Evolutionary conservation across 2,888 invertebrate genomes (phyloP).

Genomic region (Disparrhopalites patrizii): DNA sequence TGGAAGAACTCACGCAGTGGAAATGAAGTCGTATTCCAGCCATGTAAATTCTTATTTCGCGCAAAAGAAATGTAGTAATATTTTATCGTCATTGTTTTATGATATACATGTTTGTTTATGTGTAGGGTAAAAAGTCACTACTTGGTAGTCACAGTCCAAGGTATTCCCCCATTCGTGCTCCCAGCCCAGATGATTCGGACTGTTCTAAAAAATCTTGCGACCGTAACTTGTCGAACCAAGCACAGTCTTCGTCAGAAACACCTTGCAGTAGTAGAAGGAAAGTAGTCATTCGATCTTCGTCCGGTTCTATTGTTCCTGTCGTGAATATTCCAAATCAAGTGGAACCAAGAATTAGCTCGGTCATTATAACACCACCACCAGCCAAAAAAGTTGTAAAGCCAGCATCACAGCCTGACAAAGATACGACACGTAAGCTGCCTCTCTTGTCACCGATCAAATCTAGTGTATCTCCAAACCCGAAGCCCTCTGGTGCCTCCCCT

Average conservation of each 20-base stretch:
- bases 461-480: background rate
- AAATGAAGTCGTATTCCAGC: too few relatives aligned
- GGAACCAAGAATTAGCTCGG: constrained; percentile 2
- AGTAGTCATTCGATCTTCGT: constrained; percentile 7
- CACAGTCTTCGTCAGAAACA: background rate
- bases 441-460: background rate
- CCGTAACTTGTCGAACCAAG: background rate
- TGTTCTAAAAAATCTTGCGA: background rate
- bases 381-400: background rate
- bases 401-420: background rate
- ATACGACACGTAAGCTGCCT: background rate
- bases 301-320: constrained; percentile 10
- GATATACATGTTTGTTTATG: too few relatives aligned
- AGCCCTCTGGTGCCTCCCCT: background rate
- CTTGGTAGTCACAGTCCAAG: background rate
- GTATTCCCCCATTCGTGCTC: background rate
- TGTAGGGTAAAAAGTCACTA: too few relatives aligned
- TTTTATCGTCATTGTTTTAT: too few relatives aligned
- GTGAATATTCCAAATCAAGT: background rate
- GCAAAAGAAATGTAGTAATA: too few relatives aligned
- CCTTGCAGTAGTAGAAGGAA: background rate
- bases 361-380: background rate
- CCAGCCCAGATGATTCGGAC: background rate
- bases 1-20: too few relatives aligned
- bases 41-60: too few relatives aligned